Percentiles rank a stretch among this genome's conserved stretches.
phyloP scores from a whole-genome alignment of 2,113 vertebrate species.

The Chiloscyllium plagiosum region DNA sequence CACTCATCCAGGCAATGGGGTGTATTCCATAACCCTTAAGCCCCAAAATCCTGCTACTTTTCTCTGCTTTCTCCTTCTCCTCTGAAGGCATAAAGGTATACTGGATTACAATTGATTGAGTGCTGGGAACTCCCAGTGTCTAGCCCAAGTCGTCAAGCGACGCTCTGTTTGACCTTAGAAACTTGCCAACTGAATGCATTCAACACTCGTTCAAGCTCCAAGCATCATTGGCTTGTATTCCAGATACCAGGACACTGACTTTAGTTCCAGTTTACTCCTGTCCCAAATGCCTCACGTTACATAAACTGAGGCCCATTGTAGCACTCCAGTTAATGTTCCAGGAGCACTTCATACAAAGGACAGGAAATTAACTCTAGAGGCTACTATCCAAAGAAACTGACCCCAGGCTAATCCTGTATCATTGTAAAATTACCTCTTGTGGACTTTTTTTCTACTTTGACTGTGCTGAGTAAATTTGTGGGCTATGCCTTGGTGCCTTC shows the following conservation, averaged over 20 bases:
- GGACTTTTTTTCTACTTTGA: background rate
- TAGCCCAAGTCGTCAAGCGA: background rate
- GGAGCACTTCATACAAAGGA: too few relatives aligned
- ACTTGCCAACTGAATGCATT: background rate
- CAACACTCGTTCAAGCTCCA: background rate
- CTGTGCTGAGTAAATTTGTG: background rate
- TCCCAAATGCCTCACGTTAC: background rate
- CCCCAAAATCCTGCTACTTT: background rate
- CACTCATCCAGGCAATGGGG: too few relatives aligned
- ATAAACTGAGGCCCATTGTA: background rate
- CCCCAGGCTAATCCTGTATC: background rate
- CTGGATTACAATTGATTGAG: background rate
- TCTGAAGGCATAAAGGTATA: background rate
- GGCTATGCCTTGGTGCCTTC: background rate
- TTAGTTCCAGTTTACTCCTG: background rate
- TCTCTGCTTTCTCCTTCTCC: background rate
- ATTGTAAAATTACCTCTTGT: background rate
- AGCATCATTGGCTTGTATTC: too few relatives aligned
- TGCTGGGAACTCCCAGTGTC: background rate
- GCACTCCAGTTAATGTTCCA: background rate
- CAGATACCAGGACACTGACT: background rate
- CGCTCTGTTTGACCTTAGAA: background rate
- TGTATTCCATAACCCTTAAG: too few relatives aligned
- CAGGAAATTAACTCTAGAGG: background rate
- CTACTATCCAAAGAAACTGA: background rate